These are phyloP conservation scores for Drosophila testacea DNA, from an alignment of 2,888 invertebrate genomes.

Conservation along the genomic window DNA sequence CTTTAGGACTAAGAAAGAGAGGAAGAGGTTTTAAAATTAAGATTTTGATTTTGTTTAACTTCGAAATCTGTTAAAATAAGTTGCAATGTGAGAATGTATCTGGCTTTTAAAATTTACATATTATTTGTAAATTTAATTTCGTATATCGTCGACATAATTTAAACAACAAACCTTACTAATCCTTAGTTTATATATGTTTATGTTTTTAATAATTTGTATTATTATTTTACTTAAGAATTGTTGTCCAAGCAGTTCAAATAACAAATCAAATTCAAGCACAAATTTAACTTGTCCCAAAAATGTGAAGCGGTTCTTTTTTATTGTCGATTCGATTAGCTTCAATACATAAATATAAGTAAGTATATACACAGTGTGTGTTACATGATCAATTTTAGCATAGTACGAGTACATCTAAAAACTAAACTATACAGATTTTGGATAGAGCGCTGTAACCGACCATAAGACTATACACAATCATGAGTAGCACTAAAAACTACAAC, in stretches of 20 bases:
- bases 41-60: not conserved
- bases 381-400: conserved; percentile 33
- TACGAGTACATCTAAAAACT: conserved; percentile 51
- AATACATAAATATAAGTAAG: conserved; percentile 38
- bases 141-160: too few species aligned
- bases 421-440: conserved; percentile 66
- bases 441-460: conserved; percentile 67
- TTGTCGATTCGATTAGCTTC: conserved; percentile 57
- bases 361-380: conserved; percentile 44
- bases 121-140: too few species aligned
- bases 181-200: too few species aligned
- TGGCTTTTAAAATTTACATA: too few species aligned
- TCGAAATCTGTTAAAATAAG: not conserved
- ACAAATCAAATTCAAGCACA: not conserved
- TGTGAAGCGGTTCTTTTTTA: conserved; percentile 69
- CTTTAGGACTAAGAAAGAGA: not conserved
- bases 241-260: not conserved
- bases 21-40: not conserved
- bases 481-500: conserved; percentile 46
- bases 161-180: too few species aligned
- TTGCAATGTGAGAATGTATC: too few species aligned
- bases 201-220: not conserved
- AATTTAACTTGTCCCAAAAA: conserved; percentile 61
- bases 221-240: not conserved
- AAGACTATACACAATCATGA: conserved; percentile 58